Percentiles rank a stretch among this genome's conserved stretches.
Conservation (phyloP, 2,888 invertebrate species). For the Limnephilus rhombicus region DNA sequence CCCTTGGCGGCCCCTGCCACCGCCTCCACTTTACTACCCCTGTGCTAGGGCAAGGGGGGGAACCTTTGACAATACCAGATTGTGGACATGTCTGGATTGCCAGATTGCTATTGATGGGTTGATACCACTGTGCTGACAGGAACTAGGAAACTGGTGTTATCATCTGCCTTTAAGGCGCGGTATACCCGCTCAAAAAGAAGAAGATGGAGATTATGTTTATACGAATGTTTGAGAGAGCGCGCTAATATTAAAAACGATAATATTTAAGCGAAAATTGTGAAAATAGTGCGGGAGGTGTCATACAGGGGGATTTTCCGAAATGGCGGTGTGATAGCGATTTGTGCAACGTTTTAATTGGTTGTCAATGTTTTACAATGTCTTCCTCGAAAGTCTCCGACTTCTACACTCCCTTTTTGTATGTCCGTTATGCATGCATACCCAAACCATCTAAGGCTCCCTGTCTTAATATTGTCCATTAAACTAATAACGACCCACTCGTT, state of each 20-base stretch:
- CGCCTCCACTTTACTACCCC: slow-evolving; percentile 15
- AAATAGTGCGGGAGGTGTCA: slow-evolving; percentile 31
- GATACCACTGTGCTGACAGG: not conserved
- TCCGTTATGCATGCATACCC: too few species aligned
- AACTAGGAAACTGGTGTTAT: not conserved
- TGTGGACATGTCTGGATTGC: slow-evolving; percentile 19
- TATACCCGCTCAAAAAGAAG: too few species aligned
- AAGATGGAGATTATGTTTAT: too few species aligned
- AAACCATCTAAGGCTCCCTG: too few species aligned
- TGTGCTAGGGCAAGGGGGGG: slow-evolving; percentile 38
- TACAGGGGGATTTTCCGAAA: not conserved
- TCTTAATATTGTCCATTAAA: too few species aligned
- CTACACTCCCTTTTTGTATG: too few species aligned
- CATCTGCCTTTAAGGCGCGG: not conserved
- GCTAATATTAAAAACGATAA: too few species aligned
- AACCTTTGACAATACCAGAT: slow-evolving; percentile 41
- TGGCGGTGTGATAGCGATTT: slow-evolving; percentile 29
- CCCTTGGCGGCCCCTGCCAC: not conserved
- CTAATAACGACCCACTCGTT: too few species aligned
- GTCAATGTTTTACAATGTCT: not conserved
- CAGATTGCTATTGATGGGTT: not conserved
- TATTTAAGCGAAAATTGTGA: too few species aligned
- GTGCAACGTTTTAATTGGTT: slow-evolving; percentile 21
- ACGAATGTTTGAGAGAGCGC: too few species aligned
- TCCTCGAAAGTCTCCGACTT: too few species aligned